These are phyloP conservation scores for Thunnus maccoyii DNA, from an alignment of 2,113 vertebrate species.

Conservation along the genomic window DNA sequence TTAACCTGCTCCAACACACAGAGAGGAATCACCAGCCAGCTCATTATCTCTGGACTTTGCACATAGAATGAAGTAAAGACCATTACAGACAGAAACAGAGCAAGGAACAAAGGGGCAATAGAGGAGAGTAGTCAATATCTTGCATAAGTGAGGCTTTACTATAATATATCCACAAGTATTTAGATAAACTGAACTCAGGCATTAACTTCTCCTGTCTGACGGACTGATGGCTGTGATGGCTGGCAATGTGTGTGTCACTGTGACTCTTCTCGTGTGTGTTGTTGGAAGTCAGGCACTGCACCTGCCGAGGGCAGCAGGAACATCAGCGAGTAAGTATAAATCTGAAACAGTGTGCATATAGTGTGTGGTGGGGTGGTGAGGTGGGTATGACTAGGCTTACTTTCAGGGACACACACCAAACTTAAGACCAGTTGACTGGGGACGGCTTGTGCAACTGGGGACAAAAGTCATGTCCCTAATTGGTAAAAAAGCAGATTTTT, in stretches of 20 bases:
- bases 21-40: no score
- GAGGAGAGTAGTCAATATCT: background rate
- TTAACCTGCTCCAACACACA: background rate
- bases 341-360: background rate
- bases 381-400: no score
- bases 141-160: background rate
- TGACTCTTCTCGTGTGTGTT: slow-evolving; percentile 44
- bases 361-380: background rate
- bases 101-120: background rate
- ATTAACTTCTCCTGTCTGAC: background rate
- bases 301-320: slow-evolving; percentile 43
- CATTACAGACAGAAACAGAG: background rate
- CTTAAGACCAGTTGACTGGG: no score
- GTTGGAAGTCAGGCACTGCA: slow-evolving; percentile 51
- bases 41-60: slow-evolving; percentile 57
- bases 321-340: slow-evolving; percentile 55
- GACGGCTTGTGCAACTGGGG: no score
- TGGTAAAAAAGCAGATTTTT: no score
- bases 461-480: no score
- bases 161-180: background rate
- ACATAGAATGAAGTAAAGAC: background rate
- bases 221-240: slow-evolving; percentile 15
- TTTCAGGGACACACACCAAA: no score
- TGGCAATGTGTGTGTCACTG: background rate
- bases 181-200: background rate